Conservation (phyloP, 2,113 vertebrate species). For the Pelecanus crispus region DNA sequence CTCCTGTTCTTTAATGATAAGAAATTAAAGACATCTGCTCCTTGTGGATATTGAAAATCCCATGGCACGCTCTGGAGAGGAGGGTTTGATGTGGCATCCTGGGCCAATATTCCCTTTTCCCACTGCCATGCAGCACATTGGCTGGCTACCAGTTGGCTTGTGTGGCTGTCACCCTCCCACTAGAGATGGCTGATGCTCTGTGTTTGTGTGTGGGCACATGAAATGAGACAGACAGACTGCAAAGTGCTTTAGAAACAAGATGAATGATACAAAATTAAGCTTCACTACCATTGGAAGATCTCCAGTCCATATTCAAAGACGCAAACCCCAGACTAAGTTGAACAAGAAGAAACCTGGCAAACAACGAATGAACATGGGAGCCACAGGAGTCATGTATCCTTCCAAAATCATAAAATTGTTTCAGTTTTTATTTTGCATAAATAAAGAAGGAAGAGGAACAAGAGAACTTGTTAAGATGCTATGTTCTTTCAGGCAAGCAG, state of each 20-base stretch:
- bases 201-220: not conserved
- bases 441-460: not conserved
- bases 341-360: not conserved
- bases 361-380: not conserved
- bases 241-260: not conserved
- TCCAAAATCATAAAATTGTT: not conserved
- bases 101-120: not conserved
- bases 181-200: not conserved
- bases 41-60: not conserved
- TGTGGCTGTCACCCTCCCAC: constrained; percentile 29
- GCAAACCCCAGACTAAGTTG: not conserved
- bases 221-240: not conserved
- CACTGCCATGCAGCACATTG: accelerated
- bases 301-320: not conserved
- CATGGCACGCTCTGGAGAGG: not conserved
- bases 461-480: not conserved
- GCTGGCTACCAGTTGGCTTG: not conserved
- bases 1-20: not conserved
- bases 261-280: not conserved
- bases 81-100: not conserved
- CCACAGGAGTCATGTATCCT: not conserved
- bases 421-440: not conserved
- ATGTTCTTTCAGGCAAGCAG: not conserved
- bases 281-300: not conserved
- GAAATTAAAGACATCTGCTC: not conserved